These are phyloP conservation scores for Hedya salicella DNA, from an alignment of 2,888 invertebrate species.

Conservation along the genomic window DNA sequence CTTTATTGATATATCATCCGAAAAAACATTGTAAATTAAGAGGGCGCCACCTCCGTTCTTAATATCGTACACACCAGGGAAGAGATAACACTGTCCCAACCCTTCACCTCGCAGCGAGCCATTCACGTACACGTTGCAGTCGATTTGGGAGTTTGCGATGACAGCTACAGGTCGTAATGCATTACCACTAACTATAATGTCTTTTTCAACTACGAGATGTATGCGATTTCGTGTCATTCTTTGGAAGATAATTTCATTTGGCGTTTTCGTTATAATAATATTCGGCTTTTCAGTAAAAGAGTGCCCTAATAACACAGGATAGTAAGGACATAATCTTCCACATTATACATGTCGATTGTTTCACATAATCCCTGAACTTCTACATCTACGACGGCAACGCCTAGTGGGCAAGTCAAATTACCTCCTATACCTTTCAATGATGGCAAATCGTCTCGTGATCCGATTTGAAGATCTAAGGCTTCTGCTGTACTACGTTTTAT, in stretches of 20 bases:
- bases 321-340: slow-evolving; percentile 46
- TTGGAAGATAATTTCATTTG: slow-evolving; percentile 41
- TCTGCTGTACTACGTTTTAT: not conserved
- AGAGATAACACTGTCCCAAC: too few relatives aligned
- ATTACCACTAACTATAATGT: not conserved
- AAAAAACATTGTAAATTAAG: too few relatives aligned
- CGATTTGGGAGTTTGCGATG: not conserved
- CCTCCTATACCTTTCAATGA: too few relatives aligned
- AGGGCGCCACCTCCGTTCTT: too few relatives aligned
- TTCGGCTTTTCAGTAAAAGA: slow-evolving; percentile 48
- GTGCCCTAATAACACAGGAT: slow-evolving; percentile 48
- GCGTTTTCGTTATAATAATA: slow-evolving; percentile 47
- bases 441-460: too few relatives aligned
- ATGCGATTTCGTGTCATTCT: not conserved
- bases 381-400: slow-evolving; percentile 32
- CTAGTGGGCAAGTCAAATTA: slow-evolving; percentile 44
- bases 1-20: too few relatives aligned
- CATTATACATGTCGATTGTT: slow-evolving; percentile 43
- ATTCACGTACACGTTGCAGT: not conserved
- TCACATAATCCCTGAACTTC: slow-evolving; percentile 45
- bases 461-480: not conserved
- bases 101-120: too few relatives aligned
- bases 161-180: not conserved
- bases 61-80: too few relatives aligned
- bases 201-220: not conserved